Conservation (phyloP, 2,888 invertebrate genomes). For the Drosophila tanythrix region DNA sequence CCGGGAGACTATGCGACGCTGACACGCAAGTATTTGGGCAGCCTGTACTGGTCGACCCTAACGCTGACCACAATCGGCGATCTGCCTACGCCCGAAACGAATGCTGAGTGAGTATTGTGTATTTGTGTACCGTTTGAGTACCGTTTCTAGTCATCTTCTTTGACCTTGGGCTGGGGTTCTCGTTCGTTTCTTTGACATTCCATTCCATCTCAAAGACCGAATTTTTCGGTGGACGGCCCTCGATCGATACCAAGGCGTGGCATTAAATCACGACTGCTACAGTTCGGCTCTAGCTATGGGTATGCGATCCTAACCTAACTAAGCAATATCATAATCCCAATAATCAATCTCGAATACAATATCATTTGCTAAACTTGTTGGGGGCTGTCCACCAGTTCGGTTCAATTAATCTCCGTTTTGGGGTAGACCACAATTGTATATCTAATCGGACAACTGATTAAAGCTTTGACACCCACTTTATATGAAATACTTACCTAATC, state of each 20-base stretch:
- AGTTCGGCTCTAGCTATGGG: conserved; percentile 95
- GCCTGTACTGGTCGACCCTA: conserved; percentile 98
- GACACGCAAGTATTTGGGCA: conserved; percentile 96
- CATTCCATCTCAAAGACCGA: conserved; percentile 80
- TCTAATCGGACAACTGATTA: conserved; percentile 11
- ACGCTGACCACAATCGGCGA: conserved; percentile 98
- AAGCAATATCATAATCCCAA: conserved; percentile 38
- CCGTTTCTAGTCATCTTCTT: not conserved
- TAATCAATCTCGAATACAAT: conserved; percentile 42
- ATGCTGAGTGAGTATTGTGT: conserved; percentile 94
- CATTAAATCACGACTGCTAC: conserved; percentile 95
- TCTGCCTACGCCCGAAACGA: conserved; percentile 97
- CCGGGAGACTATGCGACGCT: conserved; percentile 95
- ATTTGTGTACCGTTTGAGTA: not conserved
- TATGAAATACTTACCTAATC: conserved; percentile 6
- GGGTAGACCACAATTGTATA: conserved; percentile 37
- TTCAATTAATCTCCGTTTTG: conserved; percentile 16
- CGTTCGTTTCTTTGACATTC: conserved; percentile 16
- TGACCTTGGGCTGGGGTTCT: conserved; percentile 21
- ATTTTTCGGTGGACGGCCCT: conserved; percentile 91
- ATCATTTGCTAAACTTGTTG: conserved; percentile 77
- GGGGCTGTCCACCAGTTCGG: conserved; percentile 84
- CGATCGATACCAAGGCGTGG: conserved; percentile 95
- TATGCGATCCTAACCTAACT: conserved; percentile 86
- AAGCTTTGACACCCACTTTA: conserved; percentile 33